Conservation (phyloP, 2,113 vertebrate genomes). For the Octodon degus region DNA sequence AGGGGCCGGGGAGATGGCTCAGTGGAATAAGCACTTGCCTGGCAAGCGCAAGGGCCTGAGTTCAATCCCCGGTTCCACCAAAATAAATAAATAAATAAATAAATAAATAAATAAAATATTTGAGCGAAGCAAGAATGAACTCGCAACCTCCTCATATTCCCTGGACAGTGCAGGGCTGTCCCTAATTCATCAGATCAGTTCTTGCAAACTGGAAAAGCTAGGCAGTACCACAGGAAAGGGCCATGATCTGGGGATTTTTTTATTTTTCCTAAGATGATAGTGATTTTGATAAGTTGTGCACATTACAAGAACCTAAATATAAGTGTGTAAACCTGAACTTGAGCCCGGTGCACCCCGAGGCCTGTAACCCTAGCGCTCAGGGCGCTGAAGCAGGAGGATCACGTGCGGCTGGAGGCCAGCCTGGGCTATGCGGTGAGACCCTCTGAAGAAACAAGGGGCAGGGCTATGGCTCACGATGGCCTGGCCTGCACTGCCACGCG, state of each 20-base stretch:
- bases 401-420: background rate
- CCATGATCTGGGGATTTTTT: background rate
- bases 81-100: too few relatives aligned
- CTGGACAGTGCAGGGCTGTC: background rate
- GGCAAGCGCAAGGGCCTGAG: too few relatives aligned
- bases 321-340: background rate
- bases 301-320: background rate
- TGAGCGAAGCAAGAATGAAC: background rate
- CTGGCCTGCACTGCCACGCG: background rate
- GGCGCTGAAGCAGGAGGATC: background rate
- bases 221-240: background rate
- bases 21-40: too few relatives aligned
- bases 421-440: background rate
- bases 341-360: background rate
- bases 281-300: background rate
- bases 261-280: slow-evolving; percentile 37
- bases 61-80: too few relatives aligned
- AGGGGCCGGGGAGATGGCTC: too few relatives aligned
- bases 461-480: too few relatives aligned
- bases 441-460: background rate
- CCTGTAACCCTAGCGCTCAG: background rate
- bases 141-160: background rate
- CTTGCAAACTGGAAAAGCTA: background rate
- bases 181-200: background rate
- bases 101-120: background rate